These are phyloP conservation scores for Potamilus streckersoni DNA, from an alignment of 1,140 invertebrate genomes.

Conservation along the genomic window DNA sequence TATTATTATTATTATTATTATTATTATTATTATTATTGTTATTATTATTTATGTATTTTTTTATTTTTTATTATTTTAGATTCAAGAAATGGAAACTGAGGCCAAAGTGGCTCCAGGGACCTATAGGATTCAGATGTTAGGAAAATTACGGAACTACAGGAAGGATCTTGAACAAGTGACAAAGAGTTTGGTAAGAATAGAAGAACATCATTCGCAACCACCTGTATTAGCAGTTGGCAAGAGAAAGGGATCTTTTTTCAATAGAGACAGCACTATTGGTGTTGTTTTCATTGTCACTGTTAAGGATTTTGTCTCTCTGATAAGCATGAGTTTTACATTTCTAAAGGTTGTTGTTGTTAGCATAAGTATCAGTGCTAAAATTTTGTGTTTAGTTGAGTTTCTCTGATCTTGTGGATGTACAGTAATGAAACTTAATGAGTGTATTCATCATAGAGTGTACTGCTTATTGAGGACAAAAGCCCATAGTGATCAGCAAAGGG, in stretches of 20 bases:
- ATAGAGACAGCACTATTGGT: no score
- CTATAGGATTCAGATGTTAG: slow-evolving; percentile 62
- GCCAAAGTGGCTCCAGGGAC: slow-evolving; percentile 60
- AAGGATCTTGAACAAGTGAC: slow-evolving; percentile 54
- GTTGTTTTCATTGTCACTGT: background rate
- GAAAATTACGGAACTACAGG: slow-evolving; percentile 54
- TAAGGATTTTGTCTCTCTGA: background rate
- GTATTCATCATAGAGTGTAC: no score
- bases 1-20: no score
- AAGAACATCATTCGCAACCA: background rate
- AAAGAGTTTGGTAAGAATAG: slow-evolving; percentile 48
- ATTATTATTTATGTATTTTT: slow-evolving; percentile 5
- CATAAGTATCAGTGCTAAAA: background rate
- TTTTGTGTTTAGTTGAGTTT: no score
- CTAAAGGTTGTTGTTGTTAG: background rate
- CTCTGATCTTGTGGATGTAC: no score
- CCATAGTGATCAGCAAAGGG: no score
- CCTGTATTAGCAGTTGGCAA: no score
- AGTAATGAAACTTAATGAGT: no score
- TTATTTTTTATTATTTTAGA: slow-evolving; percentile 29
- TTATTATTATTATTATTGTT: no score
- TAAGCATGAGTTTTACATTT: background rate
- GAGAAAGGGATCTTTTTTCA: no score
- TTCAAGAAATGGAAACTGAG: slow-evolving; percentile 67
- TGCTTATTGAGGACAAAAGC: no score